Base-by-base conservation (phyloP, 2,113 vertebrate genomes). In the Diglossa brunneiventris region DNA sequence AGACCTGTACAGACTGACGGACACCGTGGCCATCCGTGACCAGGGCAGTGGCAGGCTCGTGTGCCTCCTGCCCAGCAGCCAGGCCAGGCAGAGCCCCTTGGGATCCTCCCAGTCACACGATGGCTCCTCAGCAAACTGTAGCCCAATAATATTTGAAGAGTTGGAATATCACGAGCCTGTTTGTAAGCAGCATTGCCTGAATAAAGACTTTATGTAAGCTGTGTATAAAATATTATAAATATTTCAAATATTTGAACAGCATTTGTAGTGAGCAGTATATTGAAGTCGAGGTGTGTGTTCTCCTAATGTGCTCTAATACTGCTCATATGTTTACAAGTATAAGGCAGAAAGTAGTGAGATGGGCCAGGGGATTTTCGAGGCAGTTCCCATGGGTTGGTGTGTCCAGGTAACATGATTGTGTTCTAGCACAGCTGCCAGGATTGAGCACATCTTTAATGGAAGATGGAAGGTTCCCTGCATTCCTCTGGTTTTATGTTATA, bases 141-240 rank as follows among this genome's bases (percentile, higher is more conserved):
- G 99, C 66, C 99, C 99, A 5, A 98, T 99, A 76, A 98, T 99
- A 77, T 99, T 99, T 94, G 99, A 99, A 94, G 99, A 99, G 95
- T 86, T 99, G 61, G 99, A 99, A 73, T 99, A 99, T 95, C 99
- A 99, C 1, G 99, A 99, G 67, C 99, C 99, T 17, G 96, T 99
- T 88, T 99, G 99, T 96, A 98, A 98, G 94, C 98, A 98, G 66
- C 99, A 99, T 96, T 99, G 98, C 95, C 81, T 97, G 62, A 97
- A 98, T 94, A 98, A 97, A 82, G 96, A 98, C 90, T 99, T 99
- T 97, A 99, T 98, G 99, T 99, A 96, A 56, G 49, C 49, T 47
- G 14, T 69, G 61, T 81, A 87, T 94, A 83, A 87, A 94, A 91
- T 92, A 74, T 7, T 95, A 63, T 62, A 22, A 75, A 89, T 37